Percentiles rank a stretch among this genome's conserved stretches.
Evolutionary conservation across 2,888 invertebrate genomes (phyloP).

Genomic region (Oscheius sp.): DNA sequence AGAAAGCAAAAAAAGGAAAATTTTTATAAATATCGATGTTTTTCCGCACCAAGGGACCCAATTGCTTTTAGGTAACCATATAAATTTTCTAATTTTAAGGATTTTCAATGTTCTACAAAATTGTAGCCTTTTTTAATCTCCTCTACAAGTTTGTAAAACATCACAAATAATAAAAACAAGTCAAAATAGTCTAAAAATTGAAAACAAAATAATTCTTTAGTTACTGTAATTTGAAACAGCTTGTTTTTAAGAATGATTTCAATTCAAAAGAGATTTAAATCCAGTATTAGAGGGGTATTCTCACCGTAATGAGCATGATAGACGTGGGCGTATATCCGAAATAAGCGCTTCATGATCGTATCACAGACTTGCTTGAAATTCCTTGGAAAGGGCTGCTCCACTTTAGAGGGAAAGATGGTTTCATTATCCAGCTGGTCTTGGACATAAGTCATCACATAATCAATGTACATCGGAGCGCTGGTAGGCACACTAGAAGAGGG

Average conservation of each 20-base stretch:
- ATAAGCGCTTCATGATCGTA: conserved; percentile 95
- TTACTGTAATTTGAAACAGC: too few species aligned
- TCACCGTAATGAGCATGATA: conserved; percentile 89
- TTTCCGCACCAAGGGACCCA: neutral
- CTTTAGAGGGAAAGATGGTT: conserved; percentile 95
- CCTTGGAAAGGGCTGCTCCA: conserved; percentile 74
- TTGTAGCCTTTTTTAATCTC: neutral
- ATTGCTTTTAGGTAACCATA: neutral
- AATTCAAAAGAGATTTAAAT: too few species aligned
- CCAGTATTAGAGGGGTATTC: too few species aligned
- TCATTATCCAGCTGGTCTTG: conserved; percentile 99
- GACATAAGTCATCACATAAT: conserved; percentile 99
- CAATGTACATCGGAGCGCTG: conserved; percentile 80
- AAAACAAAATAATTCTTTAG: too few species aligned
- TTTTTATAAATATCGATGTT: neutral
- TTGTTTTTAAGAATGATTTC: too few species aligned
- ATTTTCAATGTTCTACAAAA: neutral
- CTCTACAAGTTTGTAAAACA: too few species aligned
- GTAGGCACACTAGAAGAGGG: conserved; percentile 42
- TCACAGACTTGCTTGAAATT: conserved; percentile 82
- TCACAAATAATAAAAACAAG: too few species aligned
- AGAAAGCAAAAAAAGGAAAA: neutral
- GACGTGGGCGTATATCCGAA: conserved; percentile 98
- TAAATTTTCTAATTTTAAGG: neutral
- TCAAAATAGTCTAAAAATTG: too few species aligned